Percentiles rank a stretch among this genome's conserved stretches.
phyloP scores from a whole-genome alignment of 2,113 vertebrate species.

The Corydoras sp. region DNA sequence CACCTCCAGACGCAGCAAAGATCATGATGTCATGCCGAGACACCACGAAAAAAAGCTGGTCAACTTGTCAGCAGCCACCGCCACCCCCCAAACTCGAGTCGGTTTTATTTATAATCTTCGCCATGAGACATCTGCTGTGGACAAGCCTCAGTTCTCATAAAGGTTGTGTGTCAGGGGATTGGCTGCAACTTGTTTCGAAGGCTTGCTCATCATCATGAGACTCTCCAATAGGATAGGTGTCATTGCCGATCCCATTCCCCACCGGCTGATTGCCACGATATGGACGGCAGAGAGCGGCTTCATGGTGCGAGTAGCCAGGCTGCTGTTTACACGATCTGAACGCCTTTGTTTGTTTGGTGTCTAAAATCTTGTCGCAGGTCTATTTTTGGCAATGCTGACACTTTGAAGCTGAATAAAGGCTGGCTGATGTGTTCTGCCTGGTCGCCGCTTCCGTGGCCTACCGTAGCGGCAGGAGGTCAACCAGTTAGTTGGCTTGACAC shows the following conservation, averaged over 20 bases:
- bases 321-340: constrained; percentile 63
- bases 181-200: constrained; percentile 24
- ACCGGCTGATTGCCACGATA: constrained; percentile 56
- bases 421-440: constrained; percentile 48
- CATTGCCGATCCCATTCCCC: constrained; percentile 52
- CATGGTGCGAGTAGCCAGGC: constrained; percentile 42
- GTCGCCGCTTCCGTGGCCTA: constrained; percentile 33
- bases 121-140: constrained; percentile 72
- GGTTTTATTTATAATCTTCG: constrained; percentile 68
- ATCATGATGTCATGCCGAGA: constrained; percentile 50
- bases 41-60: constrained; percentile 35
- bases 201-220: constrained; percentile 53
- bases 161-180: constrained; percentile 59
- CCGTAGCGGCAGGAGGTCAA: constrained; percentile 47
- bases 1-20: constrained; percentile 37
- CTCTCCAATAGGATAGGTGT: constrained; percentile 60
- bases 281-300: constrained; percentile 56
- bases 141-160: constrained; percentile 57
- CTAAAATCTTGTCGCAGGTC: constrained; percentile 57
- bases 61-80: constrained; percentile 54
- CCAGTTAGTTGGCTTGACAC: constrained; percentile 45
- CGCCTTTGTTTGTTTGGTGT: constrained; percentile 65
- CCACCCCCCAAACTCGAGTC: constrained; percentile 55
- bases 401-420: constrained; percentile 44
- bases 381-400: constrained; percentile 60